Base-by-base conservation (phyloP, 2,113 vertebrate genomes). In the Chelonoidis abingdonii region DNA sequence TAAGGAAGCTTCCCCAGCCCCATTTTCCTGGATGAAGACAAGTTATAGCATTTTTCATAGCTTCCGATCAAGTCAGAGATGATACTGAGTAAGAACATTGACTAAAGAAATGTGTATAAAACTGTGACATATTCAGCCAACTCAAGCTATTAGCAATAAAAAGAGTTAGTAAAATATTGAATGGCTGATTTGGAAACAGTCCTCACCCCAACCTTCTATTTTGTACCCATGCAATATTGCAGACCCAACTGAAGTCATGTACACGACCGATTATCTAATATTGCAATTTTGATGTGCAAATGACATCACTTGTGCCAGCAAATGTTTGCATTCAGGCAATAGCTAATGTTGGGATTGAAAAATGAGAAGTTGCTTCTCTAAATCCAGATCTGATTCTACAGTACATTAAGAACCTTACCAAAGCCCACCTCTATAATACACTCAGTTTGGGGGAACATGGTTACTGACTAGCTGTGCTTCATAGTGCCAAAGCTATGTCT, bases 1-100 rank as follows among this genome's bases (percentile, higher is more conserved):
- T 79, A 95, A 96, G 8, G 79, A 92, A 8, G 96, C 83, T 80
- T 96, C 97, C 80, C 97, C 97, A 14, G 81, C 92, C 76, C 95
- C 31, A 8, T 93, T 96, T 59, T 97, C 97, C 99, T 99, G 90
- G 83, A 94, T 69, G 84, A 89, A 90, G 47, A 87, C 80, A 86
- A 96, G 56, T 38, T 82, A 95, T 9, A 84, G 5, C 41, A 79
- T 47, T 53, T 95, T 91, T 96, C 72, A 95, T 24, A 54, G 80
- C 16, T 86, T 85, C 90, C 24, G 87, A 10, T 21, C 80, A 89
- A 88, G 25, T 7, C 31, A 87, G 2, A 25, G 75, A 27, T 87
- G 88, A n/a, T 25, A 82, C 6, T 13, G 24, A 54, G 38, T 69
- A 62, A 24, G 56, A 80, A 50, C 9, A 82, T 5, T 13, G 52